phyloP scores from a whole-genome alignment of 2,113 vertebrate species.

The Picathartes gymnocephalus region DNA sequence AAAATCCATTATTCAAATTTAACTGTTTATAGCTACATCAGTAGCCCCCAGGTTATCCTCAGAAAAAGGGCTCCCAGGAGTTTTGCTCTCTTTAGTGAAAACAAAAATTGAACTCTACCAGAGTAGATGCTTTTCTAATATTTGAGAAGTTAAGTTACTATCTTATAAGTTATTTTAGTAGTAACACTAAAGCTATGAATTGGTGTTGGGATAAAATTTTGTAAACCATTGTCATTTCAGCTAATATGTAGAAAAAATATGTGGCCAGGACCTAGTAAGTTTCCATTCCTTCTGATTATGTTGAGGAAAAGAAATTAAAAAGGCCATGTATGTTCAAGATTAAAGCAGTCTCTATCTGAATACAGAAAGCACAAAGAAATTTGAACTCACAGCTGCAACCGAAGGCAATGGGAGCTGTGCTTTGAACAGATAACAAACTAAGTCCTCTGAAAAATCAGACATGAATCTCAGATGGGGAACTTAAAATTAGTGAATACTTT shows the following conservation, averaged over 20 bases:
- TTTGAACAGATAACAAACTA: slow-evolving; percentile 56
- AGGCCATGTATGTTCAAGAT: not conserved
- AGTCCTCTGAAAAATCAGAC: slow-evolving; percentile 56
- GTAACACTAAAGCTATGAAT: not conserved
- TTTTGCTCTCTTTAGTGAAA: not conserved
- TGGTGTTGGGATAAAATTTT: not conserved
- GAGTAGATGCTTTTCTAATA: not conserved
- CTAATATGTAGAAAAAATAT: not conserved
- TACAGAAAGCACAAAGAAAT: slow-evolving; percentile 51
- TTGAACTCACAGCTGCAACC: slow-evolving; percentile 46
- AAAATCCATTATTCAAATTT: not conserved
- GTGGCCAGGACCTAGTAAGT: not conserved
- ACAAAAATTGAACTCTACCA: not conserved
- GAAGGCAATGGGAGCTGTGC: slow-evolving; percentile 19
- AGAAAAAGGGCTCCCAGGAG: not conserved
- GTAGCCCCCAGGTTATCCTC: not conserved
- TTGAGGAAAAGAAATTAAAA: slow-evolving; percentile 18
- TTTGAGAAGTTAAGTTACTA: not conserved
- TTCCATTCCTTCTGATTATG: slow-evolving; percentile 1
- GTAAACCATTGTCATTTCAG: not conserved
- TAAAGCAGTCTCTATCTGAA: not conserved
- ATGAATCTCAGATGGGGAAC: slow-evolving; percentile 40
- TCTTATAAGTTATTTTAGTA: not conserved
- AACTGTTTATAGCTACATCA: not conserved
- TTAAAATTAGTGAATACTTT: slow-evolving; percentile 56